phyloP scores from a whole-genome alignment of 2,113 vertebrate genomes.

The Equus quagga region DNA sequence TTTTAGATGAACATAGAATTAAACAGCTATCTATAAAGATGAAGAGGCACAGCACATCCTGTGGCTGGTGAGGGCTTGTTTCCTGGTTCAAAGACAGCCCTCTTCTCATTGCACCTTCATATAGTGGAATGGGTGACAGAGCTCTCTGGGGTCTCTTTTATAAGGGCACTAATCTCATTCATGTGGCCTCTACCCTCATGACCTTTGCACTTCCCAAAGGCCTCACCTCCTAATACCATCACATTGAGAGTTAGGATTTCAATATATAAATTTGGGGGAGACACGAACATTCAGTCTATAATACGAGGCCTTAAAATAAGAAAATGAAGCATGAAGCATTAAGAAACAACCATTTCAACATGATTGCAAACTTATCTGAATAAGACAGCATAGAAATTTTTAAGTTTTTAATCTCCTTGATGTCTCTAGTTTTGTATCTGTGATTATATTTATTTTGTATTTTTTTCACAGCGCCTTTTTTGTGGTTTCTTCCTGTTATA shows the following conservation, averaged over 20 bases:
- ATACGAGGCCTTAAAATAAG: not conserved
- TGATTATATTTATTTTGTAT: not conserved
- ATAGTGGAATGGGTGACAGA: not conserved
- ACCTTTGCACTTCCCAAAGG: not conserved
- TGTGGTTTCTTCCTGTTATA: not conserved
- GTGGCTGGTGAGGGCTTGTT: not conserved
- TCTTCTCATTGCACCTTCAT: too few relatives aligned
- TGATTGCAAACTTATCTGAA: not conserved
- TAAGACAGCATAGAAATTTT: not conserved
- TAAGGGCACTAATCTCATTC: too few relatives aligned
- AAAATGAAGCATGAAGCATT: not conserved
- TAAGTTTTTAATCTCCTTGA: not conserved
- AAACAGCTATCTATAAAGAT: not conserved
- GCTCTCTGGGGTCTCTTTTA: not conserved
- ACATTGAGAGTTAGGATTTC: not conserved
- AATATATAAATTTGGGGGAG: not conserved
- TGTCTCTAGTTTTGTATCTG: not conserved
- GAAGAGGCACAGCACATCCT: not conserved
- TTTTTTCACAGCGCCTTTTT: not conserved
- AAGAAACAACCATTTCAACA: not conserved
- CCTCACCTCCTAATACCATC: not conserved
- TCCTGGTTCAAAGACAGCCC: not conserved
- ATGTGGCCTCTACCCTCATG: not conserved
- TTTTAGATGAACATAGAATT: not conserved
- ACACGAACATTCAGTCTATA: too few relatives aligned